Base-by-base conservation (phyloP, 1,140 invertebrate genomes). In the Trialeurodes vaporariorum region DNA sequence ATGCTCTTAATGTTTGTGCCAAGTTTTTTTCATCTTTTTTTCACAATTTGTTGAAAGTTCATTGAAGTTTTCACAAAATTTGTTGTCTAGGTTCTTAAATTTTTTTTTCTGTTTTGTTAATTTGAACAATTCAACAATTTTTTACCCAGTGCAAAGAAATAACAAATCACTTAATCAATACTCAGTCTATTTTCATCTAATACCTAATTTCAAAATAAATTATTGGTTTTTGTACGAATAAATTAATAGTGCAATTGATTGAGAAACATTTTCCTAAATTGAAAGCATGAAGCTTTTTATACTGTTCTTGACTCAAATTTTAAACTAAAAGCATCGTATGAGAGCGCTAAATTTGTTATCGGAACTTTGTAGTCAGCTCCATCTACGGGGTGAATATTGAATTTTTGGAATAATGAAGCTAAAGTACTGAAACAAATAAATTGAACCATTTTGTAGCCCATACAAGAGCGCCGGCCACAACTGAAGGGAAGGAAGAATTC, bases 401-500 rank as follows among this genome's bases (percentile, higher is more conserved):
- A 75, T 24, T 61, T 69, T 60, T 75, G 71, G 1, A 93, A 73
- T 12, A 94, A 78, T 27, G 85, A 90, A 0, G 87, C 85, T 49
- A 93, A 76, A 62, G 86, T 83, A 0, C 89, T 79, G 76, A 92
- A 91, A 65, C 84, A 84, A 74, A 91, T 83, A 34, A 87, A 85
- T 25, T 87, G 86, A 0, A 93, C 88, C 60, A 96, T 79, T 66
- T 88, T 89, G 77, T 93, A 92, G 0, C 93, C 93, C 71, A 96
- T 87, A 75, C 93, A 96, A 0, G 91, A 91, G 13, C 93, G 81
- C 70, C 91, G 87, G 0, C 93, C 90, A 27, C 89, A 90, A 70
- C 90, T 90, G 78, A 94, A 95, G 0, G 93, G 93, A 23, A 94
- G 79, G 73, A 93, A 95, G 75, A 91, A 84, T 1, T 88, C 80